These are phyloP conservation scores for Glandiceps talaboti DNA, from an alignment of 53 echinoderm and acorn worm species.

Conservation along the genomic window DNA sequence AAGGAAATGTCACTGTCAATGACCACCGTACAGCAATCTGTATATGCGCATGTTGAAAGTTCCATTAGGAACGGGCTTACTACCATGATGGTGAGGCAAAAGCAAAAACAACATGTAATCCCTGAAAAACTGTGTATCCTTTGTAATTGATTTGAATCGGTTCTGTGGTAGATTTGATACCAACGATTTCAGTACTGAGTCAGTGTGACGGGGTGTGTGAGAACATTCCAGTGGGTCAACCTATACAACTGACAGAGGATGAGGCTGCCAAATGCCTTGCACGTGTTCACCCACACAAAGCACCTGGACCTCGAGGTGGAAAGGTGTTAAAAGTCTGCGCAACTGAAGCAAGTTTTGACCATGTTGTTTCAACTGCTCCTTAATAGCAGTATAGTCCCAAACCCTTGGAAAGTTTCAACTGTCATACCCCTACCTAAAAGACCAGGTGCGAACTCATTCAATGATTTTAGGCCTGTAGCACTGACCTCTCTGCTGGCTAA, in stretches of 20 bases:
- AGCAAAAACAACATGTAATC: neutral
- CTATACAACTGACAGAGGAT: neutral
- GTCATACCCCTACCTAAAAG: slow-evolving; percentile 15
- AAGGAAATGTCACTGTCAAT: too few relatives aligned
- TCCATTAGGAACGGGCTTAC: too few relatives aligned
- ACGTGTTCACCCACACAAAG: neutral
- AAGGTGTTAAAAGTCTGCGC: neutral
- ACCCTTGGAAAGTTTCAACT: slow-evolving; percentile 12
- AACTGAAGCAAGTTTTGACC: neutral
- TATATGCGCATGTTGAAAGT: too few relatives aligned
- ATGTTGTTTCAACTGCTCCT: slow-evolving; percentile 13
- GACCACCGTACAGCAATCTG: too few relatives aligned
- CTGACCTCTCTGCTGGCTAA: slow-evolving; percentile 15
- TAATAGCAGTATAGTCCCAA: slow-evolving; percentile 5
- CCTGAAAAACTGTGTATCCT: too few relatives aligned
- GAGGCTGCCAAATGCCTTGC: neutral
- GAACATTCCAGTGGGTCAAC: neutral
- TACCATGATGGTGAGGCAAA: neutral
- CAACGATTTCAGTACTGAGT: neutral
- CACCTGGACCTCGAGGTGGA: neutral
- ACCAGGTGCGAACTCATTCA: slow-evolving; percentile 8
- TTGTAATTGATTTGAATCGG: neutral
- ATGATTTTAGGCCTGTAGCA: slow-evolving; percentile 24
- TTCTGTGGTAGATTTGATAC: neutral
- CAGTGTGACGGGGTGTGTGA: neutral